These are phyloP conservation scores for Pangasius larnaudii DNA, from an alignment of 2,797 vertebrate species.

Conservation along the genomic window DNA sequence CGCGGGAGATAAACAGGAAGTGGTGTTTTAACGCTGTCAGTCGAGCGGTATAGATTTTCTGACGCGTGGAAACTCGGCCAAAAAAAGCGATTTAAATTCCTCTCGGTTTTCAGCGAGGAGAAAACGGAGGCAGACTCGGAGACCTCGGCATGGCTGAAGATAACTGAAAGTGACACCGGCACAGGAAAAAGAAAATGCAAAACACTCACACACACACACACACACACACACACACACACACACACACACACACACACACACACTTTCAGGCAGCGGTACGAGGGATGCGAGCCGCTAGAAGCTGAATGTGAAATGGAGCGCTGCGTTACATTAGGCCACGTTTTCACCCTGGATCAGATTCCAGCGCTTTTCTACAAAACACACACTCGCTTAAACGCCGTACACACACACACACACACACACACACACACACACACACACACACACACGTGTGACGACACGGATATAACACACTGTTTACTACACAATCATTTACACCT, in stretches of 20 bases:
- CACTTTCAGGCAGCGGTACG: background rate
- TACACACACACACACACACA: background rate
- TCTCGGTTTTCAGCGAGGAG: conserved; percentile 19
- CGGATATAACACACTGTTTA: background rate
- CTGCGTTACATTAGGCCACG: background rate
- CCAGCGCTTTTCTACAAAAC: background rate
- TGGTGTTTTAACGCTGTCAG: conserved; percentile 25
- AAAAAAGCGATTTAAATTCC: conserved; percentile 11
- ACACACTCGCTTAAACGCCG: too few relatives aligned
- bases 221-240: background rate
- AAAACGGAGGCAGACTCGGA: conserved; percentile 13
- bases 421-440: too few relatives aligned
- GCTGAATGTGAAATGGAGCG: background rate
- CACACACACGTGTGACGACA: background rate
- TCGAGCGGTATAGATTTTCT: background rate
- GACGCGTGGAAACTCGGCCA: conserved; percentile 14
- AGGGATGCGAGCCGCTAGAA: background rate
- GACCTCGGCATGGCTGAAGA: conserved; percentile 7
- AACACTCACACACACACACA: background rate
- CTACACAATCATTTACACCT: background rate
- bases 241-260: background rate
- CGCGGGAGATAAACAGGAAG: conserved; percentile 26
- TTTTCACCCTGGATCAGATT: conserved; percentile 11
- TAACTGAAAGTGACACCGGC: conserved; percentile 38
- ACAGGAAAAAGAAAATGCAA: conserved; percentile 13